Evolutionary conservation across 1,140 invertebrate species (phyloP).

Genomic region (Leptestheria dahalacensis): DNA sequence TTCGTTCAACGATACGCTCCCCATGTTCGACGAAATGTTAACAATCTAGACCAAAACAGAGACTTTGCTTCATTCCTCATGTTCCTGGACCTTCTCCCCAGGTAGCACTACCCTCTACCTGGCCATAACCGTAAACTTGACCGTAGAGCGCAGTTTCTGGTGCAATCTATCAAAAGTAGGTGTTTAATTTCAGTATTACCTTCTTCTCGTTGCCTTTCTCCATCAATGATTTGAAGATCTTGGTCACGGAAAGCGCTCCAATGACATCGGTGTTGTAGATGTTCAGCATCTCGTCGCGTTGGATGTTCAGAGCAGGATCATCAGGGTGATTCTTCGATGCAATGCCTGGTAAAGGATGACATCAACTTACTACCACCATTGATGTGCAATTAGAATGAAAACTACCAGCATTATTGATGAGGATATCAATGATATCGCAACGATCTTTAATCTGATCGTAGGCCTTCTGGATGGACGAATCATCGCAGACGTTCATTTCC

Average conservation of each 20-base stretch:
- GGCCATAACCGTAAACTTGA: too few species aligned
- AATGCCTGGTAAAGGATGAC: not conserved
- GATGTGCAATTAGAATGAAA: not conserved
- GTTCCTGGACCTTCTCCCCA: too few species aligned
- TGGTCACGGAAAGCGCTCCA: slow-evolving; percentile 12
- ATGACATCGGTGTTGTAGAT: slow-evolving; percentile 14
- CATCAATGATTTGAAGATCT: slow-evolving; percentile 4
- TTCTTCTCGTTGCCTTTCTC: slow-evolving; percentile 12
- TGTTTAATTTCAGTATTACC: not conserved
- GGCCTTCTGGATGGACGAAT: slow-evolving; percentile 7
- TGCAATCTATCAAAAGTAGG: too few species aligned
- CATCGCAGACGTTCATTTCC: slow-evolving; percentile 12
- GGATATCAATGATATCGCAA: slow-evolving; percentile 2
- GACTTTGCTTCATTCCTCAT: not conserved
- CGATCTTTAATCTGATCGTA: not conserved
- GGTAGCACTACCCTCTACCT: too few species aligned
- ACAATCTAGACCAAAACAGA: slow-evolving; percentile 10
- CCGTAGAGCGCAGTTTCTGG: too few species aligned
- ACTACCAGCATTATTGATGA: slow-evolving; percentile 14
- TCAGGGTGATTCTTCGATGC: slow-evolving; percentile 12
- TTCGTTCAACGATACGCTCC: slow-evolving; percentile 7
- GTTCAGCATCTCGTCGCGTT: slow-evolving; percentile 9
- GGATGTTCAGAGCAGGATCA: slow-evolving; percentile 8
- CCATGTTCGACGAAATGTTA: slow-evolving; percentile 15
- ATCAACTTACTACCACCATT: not conserved